These are phyloP conservation scores for Drosophila greeni DNA, from an alignment of 2,888 invertebrate genomes.

Conservation along the genomic window DNA sequence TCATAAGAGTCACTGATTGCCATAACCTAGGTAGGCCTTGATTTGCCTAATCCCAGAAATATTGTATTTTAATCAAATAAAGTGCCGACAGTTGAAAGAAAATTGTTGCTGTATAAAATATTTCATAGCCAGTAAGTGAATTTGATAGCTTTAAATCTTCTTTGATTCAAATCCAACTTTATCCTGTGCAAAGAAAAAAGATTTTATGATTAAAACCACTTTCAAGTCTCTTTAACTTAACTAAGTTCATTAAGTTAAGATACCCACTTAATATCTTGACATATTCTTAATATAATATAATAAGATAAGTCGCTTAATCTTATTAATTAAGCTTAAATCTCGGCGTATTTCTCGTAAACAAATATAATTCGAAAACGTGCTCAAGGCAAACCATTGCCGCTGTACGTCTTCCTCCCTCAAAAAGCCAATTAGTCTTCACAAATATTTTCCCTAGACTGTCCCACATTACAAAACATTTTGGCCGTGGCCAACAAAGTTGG, in stretches of 20 bases:
- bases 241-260: not conserved
- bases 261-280: not conserved
- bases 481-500: constrained; percentile 21
- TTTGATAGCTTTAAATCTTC: not conserved
- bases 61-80: constrained; percentile 10
- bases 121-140: not conserved
- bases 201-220: not conserved
- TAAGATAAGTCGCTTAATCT: not conserved
- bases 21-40: not conserved
- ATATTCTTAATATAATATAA: too few species aligned
- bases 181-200: not conserved
- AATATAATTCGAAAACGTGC: constrained; percentile 1
- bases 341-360: not conserved
- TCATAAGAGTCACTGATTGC: not conserved
- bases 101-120: not conserved
- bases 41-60: not conserved
- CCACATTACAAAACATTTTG: constrained; percentile 10
- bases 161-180: too few species aligned
- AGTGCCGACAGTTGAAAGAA: not conserved
- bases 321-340: not conserved
- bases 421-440: constrained; percentile 17
- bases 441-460: constrained; percentile 11
- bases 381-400: not conserved
- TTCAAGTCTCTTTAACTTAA: not conserved
- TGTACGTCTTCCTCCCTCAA: not conserved